Base-by-base conservation (phyloP, 2,888 invertebrate species). In the Lasius platythorax region DNA sequence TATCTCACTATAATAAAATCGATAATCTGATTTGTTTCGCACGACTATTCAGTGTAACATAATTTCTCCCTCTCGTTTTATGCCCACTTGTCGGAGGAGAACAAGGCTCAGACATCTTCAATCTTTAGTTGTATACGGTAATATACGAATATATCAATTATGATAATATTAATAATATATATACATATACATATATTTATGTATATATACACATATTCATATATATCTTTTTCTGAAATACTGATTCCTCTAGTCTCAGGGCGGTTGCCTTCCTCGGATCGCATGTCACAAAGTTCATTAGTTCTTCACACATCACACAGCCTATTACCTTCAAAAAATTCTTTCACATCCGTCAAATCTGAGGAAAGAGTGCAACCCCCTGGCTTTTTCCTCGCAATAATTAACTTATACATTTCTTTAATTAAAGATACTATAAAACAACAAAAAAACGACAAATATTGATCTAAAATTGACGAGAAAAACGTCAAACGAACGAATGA, bases 201-300 rank as follows among this genome's bases (percentile, higher is more conserved):
- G 76, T 84, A 88, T 87, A 89, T 87, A 90, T 81, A 89, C 18
- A 50, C 85, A 88, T 91, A 86, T 61, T 53, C 83, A 87, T 86
- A 88, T 87, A 90, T 78, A 79, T 84, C 18, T 76, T 68, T 72
- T 88, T 84, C 90, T 85, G 87, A 92, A 92, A 92, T 92, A 92
- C 91, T 92, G 91, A 92, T 92, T 91, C 12, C 72, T 85, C 88
- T 90, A 91, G 91, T 90, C 87, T 87, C 86, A 85, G 90, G 88
- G 90, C 88, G 91, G 92, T 92, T 92, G 92, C 92, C 90, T 87
- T 84, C 64, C 87, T 91, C 87, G 86, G 84, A 83, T 87, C 85
- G 76, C 84, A 82, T 74, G 78, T 63, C 50, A 67, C 58, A 70
- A 58, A 56, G 53, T 64, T 37, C 66, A 37, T 9, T 9, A 15